A percentile compares a stretch with the other conserved stretches of the same genome.
phyloP scores from a whole-genome alignment of 2,797 vertebrate genomes.

The Peromyscus melanophrys region DNA sequence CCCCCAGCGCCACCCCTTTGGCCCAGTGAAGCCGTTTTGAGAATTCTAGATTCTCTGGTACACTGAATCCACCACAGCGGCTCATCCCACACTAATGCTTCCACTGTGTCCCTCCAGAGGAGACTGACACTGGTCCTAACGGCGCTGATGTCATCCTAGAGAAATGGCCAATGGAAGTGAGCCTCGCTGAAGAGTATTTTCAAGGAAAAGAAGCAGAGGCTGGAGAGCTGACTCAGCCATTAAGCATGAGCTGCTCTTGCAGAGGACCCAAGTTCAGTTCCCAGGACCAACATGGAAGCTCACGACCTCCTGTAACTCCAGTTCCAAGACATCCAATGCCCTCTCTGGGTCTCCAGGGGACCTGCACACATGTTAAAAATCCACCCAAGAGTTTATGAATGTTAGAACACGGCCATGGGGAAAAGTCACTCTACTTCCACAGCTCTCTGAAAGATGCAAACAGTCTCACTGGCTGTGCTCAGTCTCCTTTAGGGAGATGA shows the following conservation, averaged over 20 bases:
- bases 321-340: neutral
- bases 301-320: neutral
- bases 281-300: neutral
- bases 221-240: neutral
- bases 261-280: neutral
- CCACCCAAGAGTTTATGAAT: neutral
- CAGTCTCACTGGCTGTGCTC: neutral
- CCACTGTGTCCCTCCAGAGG: neutral
- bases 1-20: neutral
- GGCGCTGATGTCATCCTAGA: neutral
- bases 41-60: conserved; percentile 1
- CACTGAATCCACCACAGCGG: neutral
- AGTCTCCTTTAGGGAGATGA: neutral
- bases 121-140: neutral
- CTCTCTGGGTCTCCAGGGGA: too few relatives aligned
- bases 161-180: neutral
- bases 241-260: neutral
- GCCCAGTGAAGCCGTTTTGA: neutral
- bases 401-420: neutral
- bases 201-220: neutral
- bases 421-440: conserved; percentile 1
- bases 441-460: neutral
- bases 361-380: neutral
- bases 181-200: neutral
- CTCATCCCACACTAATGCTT: neutral